Conservation (phyloP, 2,113 vertebrate species). For the Agapornis roseicollis region DNA sequence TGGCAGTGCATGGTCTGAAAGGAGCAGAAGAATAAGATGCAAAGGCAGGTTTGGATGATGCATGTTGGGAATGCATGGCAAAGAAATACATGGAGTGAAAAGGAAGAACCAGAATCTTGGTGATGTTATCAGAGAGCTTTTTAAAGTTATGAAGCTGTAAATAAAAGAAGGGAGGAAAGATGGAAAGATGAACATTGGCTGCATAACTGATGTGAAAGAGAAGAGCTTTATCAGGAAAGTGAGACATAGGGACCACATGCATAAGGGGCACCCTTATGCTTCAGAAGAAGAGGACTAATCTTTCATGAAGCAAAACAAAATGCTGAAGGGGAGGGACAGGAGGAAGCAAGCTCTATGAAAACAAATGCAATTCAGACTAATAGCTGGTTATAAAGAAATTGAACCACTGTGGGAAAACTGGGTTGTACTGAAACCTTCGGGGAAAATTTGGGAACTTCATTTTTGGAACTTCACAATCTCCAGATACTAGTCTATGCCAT, state of each 20-base stretch:
- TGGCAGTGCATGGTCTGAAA: background rate
- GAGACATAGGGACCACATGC: fast-evolving
- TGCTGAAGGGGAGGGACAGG: background rate
- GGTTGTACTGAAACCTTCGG: background rate
- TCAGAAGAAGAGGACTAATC: background rate
- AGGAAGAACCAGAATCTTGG: background rate
- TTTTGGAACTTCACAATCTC: background rate
- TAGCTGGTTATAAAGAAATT: background rate
- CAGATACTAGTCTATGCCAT: background rate
- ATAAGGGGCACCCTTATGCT: background rate
- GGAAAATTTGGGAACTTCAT: background rate
- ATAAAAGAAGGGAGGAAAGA: background rate
- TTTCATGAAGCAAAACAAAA: background rate
- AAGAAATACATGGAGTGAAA: background rate
- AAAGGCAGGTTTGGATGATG: background rate
- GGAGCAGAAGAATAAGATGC: background rate
- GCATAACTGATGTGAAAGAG: background rate
- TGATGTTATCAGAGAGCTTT: background rate
- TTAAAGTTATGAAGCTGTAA: background rate
- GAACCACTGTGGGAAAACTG: background rate
- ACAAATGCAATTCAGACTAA: background rate
- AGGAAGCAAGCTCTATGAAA: background rate
- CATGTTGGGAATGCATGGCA: background rate
- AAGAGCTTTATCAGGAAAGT: background rate
- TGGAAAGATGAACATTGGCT: background rate